Conservation (phyloP, 2,113 vertebrate species). For the Mus spicilegus region DNA sequence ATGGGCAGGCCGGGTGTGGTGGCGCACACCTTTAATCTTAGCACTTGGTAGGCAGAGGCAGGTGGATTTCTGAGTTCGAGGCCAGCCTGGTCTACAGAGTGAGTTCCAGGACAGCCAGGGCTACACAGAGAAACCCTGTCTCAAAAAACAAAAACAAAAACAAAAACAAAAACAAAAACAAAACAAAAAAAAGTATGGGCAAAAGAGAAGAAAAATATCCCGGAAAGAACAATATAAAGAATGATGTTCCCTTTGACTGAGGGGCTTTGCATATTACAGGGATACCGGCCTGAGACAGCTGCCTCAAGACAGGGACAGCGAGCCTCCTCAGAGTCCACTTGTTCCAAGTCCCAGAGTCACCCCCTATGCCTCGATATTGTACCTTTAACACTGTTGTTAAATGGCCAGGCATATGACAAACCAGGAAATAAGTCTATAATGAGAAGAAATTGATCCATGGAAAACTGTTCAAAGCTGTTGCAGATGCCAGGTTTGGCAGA, state of each 20-base stretch:
- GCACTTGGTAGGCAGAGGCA: too few species aligned
- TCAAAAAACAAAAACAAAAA: too few species aligned
- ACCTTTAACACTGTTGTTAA: neutral
- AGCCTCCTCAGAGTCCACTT: neutral
- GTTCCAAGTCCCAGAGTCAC: neutral
- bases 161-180: too few species aligned
- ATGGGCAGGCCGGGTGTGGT: too few species aligned
- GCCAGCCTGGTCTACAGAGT: too few species aligned
- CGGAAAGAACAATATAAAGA: neutral
- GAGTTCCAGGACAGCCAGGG: too few species aligned
- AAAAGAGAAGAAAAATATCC: neutral
- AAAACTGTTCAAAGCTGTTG: neutral
- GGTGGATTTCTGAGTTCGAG: too few species aligned
- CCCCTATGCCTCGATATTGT: rapidly evolving
- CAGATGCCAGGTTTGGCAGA: neutral
- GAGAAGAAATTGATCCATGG: neutral
- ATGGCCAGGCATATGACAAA: neutral
- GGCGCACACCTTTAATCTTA: too few species aligned
- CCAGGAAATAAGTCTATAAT: neutral
- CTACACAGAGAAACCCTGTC: too few species aligned
- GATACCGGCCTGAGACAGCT: neutral
- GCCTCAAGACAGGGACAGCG: neutral
- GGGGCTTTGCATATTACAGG: neutral
- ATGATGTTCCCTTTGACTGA: neutral
- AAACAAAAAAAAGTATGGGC: rapidly evolving